Percentiles rank a stretch among this genome's conserved stretches.
Conservation (phyloP, 1,140 invertebrate species). For the Pomphorhynchus laevis region DNA sequence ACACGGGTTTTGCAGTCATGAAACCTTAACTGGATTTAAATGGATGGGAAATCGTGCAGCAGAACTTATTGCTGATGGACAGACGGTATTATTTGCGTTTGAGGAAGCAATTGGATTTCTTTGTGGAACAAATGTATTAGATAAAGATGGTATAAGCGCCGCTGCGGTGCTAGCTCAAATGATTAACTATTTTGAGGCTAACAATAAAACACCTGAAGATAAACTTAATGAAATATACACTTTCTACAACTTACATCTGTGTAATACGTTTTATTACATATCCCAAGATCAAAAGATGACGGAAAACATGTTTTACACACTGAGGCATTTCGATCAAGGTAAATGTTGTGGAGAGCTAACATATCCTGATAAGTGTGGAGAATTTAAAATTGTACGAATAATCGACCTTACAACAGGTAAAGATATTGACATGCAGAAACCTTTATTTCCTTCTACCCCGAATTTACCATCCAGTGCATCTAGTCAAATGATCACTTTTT, state of each 20-base stretch:
- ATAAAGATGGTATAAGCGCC: slow-evolving; percentile 75
- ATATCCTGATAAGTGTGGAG: slow-evolving; percentile 23
- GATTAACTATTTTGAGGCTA: slow-evolving; percentile 31
- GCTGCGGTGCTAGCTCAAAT: slow-evolving; percentile 39
- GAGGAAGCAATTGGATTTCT: slow-evolving; percentile 61
- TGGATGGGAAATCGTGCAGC: slow-evolving; percentile 77
- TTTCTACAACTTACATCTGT: neutral
- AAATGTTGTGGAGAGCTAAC: neutral
- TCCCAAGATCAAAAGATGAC: neutral
- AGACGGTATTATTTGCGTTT: slow-evolving; percentile 54
- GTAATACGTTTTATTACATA: neutral
- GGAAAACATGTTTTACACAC: slow-evolving; percentile 15
- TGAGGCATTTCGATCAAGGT: neutral
- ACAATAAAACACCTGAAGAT: neutral
- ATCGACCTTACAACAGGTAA: slow-evolving; percentile 57
- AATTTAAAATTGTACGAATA: slow-evolving; percentile 33
- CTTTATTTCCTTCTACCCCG: slow-evolving; percentile 14
- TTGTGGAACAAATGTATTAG: slow-evolving; percentile 31
- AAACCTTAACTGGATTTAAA: slow-evolving; percentile 92
- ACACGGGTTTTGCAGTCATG: slow-evolving; percentile 33
- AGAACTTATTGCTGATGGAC: slow-evolving; percentile 29
- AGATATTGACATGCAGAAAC: slow-evolving; percentile 33
- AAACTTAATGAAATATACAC: neutral
- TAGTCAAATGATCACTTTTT: slow-evolving; percentile 81
- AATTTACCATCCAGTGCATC: slow-evolving; percentile 33